Conservation (phyloP, 2,888 invertebrate species). For the Flexamia atlantica region DNA sequence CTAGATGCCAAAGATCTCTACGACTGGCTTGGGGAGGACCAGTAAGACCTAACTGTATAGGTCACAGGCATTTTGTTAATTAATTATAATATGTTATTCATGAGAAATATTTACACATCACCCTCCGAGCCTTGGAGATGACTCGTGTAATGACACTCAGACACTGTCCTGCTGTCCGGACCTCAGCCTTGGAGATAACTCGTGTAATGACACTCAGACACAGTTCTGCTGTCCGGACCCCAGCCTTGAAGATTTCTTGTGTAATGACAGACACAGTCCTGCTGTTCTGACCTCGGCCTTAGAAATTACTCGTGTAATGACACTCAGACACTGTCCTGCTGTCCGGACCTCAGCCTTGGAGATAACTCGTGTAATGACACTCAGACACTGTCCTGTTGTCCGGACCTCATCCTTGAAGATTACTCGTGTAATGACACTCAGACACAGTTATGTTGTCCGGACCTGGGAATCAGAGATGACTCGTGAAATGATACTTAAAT, state of each 20-base stretch:
- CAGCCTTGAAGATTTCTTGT: too few species aligned
- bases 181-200: background rate
- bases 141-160: conserved; percentile 27
- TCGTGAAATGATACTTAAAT: conserved; percentile 15
- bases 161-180: background rate
- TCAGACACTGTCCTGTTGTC: background rate
- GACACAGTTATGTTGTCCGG: too few species aligned
- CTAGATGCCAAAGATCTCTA: too few species aligned
- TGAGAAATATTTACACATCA: too few species aligned
- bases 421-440: too few species aligned
- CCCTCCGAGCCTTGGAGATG: background rate
- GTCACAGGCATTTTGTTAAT: too few species aligned
- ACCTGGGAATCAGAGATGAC: background rate
- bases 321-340: conserved; percentile 2
- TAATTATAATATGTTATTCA: too few species aligned
- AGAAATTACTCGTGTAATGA: conserved; percentile 13
- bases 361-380: conserved; percentile 29
- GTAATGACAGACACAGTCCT: too few species aligned
- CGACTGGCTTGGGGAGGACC: too few species aligned
- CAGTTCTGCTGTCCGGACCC: background rate
- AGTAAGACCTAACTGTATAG: too few species aligned
- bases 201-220: conserved; percentile 36
- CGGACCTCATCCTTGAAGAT: background rate
- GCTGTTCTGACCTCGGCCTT: too few species aligned
- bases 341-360: background rate